A percentile compares a stretch with the other conserved stretches of the same genome.
These are phyloP conservation scores for Ictidomys tridecemlineatus DNA, from an alignment of 2,113 vertebrate genomes.

Conservation along the genomic window DNA sequence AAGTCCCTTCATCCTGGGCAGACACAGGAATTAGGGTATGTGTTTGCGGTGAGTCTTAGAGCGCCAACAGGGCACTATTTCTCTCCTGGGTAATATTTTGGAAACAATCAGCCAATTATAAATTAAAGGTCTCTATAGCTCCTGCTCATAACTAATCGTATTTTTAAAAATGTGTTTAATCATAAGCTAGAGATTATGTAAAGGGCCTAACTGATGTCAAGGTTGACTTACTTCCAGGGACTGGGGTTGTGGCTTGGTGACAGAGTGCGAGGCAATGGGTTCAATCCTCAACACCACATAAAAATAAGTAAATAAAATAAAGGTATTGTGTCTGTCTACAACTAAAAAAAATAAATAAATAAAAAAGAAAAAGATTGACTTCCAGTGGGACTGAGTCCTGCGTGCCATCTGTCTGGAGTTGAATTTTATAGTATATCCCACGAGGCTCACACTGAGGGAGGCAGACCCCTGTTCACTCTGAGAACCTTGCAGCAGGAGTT, in stretches of 20 bases:
- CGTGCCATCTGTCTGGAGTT: constrained; percentile 76
- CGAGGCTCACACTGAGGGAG: neutral
- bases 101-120: constrained; percentile 86
- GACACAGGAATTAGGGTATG: neutral
- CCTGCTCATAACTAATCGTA: constrained; percentile 80
- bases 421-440: constrained; percentile 74
- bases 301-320: no score
- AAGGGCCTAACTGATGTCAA: constrained; percentile 83
- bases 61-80: neutral
- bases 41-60: constrained; percentile 31
- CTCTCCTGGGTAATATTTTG: constrained; percentile 79
- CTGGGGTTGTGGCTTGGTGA: no score
- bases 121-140: constrained; percentile 83
- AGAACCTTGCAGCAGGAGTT: neutral
- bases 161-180: constrained; percentile 82
- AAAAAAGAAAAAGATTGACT: constrained; percentile 66
- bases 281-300: no score
- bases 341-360: no score
- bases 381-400: constrained; percentile 74
- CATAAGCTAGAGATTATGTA: constrained; percentile 84
- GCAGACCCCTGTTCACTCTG: neutral
- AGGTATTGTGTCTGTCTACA: no score
- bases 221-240: constrained; percentile 82
- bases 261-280: no score
- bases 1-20: neutral